Percentiles rank a stretch among this genome's conserved stretches.
Conservation (phyloP, 2,113 vertebrate genomes). For the Dicrurus megarhynchus region DNA sequence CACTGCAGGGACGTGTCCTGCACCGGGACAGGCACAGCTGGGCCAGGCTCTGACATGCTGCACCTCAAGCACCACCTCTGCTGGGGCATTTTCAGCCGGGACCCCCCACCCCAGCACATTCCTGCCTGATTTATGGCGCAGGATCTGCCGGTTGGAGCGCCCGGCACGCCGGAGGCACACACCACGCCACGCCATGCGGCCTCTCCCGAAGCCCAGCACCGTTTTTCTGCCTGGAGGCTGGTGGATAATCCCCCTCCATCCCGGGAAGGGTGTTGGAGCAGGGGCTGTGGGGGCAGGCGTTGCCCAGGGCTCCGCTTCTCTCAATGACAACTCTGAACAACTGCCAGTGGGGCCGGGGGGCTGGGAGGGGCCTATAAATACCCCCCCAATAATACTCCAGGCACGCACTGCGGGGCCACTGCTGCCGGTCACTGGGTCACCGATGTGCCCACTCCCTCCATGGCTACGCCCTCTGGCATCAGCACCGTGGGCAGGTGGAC, state of each 20-base stretch:
- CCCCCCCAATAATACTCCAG: background rate
- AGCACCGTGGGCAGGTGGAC: background rate
- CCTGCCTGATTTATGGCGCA: constrained; percentile 45
- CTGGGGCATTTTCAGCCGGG: background rate
- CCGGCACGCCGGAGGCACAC: background rate
- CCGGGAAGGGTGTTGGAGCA: background rate
- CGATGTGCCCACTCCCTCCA: rapidly evolving
- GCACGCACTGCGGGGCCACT: background rate
- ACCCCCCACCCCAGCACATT: constrained; percentile 17
- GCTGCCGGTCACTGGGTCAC: background rate
- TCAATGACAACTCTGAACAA: background rate
- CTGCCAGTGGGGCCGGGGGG: background rate
- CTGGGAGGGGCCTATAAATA: background rate
- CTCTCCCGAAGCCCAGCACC: background rate
- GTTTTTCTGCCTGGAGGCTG: background rate
- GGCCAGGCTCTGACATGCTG: background rate
- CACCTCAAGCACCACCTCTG: background rate
- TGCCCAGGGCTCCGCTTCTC: background rate
- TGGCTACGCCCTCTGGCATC: rapidly evolving
- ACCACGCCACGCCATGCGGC: rapidly evolving
- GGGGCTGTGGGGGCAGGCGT: background rate
- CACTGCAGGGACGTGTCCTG: background rate
- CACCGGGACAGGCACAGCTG: background rate
- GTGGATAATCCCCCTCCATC: background rate
- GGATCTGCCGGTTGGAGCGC: background rate